phyloP scores from a whole-genome alignment of 2,888 invertebrate genomes.

The Oscheius sp. region DNA sequence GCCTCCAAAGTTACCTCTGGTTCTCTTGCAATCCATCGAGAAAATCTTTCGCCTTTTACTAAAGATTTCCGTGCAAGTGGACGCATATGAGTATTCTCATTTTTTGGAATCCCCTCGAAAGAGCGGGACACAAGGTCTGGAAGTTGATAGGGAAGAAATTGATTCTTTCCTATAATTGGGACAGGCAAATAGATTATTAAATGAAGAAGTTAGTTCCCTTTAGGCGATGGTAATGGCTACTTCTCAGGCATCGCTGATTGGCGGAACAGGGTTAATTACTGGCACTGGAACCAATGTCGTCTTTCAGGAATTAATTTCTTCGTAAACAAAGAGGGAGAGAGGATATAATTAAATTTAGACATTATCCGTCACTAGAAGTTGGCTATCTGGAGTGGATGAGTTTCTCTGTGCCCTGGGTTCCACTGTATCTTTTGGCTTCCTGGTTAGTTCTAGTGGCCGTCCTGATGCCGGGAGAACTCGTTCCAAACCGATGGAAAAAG shows the following conservation, averaged over 20 bases:
- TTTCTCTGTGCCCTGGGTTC: slow-evolving; percentile 47
- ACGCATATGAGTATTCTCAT: slow-evolving; percentile 25
- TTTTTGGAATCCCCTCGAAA: slow-evolving; percentile 31
- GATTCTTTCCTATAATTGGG: background rate
- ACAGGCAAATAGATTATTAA: background rate
- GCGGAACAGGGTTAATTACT: slow-evolving; percentile 48
- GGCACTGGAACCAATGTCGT: slow-evolving; percentile 51
- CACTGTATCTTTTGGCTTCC: slow-evolving; percentile 43
- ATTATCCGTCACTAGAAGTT: no score
- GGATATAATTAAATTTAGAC: no score
- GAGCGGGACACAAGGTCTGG: slow-evolving; percentile 8
- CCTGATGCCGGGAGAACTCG: slow-evolving; percentile 1
- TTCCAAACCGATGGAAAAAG: background rate
- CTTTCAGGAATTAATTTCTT: slow-evolving; percentile 42
- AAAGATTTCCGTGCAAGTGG: slow-evolving; percentile 62
- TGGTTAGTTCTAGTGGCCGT: slow-evolving; percentile 39
- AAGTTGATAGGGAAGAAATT: background rate
- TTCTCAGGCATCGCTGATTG: slow-evolving; percentile 49
- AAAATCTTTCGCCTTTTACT: slow-evolving; percentile 67
- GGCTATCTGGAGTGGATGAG: slow-evolving; percentile 52
- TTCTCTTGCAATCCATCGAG: slow-evolving; percentile 42
- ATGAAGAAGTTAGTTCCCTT: background rate
- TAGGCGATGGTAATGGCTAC: slow-evolving; percentile 43
- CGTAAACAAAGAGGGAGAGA: no score
- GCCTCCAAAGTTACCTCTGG: slow-evolving; percentile 4